Evolutionary conservation across 2,888 invertebrate species (phyloP).

Genomic region (Ennomos fuscantarius): DNA sequence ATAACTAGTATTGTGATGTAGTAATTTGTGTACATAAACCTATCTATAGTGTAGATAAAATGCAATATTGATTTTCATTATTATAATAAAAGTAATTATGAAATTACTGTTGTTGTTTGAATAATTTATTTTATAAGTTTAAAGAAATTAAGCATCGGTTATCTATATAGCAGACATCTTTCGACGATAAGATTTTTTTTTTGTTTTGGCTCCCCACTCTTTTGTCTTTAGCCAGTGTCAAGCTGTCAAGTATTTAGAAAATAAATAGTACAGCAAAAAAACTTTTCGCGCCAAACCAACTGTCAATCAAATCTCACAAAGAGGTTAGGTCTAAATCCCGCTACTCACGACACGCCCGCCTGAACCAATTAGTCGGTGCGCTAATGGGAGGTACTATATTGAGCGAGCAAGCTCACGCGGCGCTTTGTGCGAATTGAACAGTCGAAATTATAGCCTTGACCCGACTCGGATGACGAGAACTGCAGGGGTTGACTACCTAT

Average conservation of each 20-base stretch:
- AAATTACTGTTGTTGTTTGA: not conserved
- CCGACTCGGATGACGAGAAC: slow-evolving; percentile 39
- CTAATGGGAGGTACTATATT: slow-evolving; percentile 35
- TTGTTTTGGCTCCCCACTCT: no score
- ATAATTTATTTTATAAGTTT: not conserved
- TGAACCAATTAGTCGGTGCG: slow-evolving; percentile 24
- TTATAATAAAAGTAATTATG: slow-evolving; percentile 35
- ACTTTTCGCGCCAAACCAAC: not conserved
- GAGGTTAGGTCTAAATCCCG: slow-evolving; percentile 9
- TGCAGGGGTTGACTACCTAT: slow-evolving; percentile 41
- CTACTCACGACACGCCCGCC: slow-evolving; percentile 11
- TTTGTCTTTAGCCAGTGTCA: no score
- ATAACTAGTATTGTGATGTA: slow-evolving; percentile 35
- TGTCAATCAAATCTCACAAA: slow-evolving; percentile 5
- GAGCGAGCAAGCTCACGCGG: slow-evolving; percentile 28
- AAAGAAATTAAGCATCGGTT: no score
- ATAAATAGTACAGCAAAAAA: not conserved
- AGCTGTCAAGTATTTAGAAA: no score
- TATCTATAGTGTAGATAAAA: slow-evolving; percentile 32
- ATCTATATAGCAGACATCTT: no score
- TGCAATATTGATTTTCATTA: slow-evolving; percentile 61
- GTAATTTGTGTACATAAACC: slow-evolving; percentile 26
- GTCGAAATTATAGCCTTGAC: slow-evolving; percentile 61
- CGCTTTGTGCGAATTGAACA: slow-evolving; percentile 39
- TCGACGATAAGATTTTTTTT: no score